Conservation (phyloP, 2,113 vertebrate species). For the Phasianus colchicus region DNA sequence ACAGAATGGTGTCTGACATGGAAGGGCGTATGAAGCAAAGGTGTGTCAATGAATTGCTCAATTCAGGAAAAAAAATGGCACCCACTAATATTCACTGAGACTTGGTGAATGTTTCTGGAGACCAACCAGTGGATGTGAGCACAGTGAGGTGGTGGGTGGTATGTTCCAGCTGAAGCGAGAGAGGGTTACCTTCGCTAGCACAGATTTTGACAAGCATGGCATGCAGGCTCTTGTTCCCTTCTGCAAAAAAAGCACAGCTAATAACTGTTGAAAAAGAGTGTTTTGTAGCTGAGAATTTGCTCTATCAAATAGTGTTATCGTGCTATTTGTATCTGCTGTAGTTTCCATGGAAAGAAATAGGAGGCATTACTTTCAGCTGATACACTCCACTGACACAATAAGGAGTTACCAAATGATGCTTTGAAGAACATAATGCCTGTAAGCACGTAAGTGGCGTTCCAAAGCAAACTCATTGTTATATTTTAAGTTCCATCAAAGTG, state of each 20-base stretch:
- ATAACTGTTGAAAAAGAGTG: neutral
- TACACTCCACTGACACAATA: neutral
- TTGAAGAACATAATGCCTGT: neutral
- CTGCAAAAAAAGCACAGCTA: neutral
- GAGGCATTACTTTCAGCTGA: neutral
- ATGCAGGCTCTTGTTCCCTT: too few species aligned
- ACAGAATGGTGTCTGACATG: neutral
- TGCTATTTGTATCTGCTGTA: neutral
- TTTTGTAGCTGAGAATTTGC: neutral
- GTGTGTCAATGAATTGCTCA: neutral
- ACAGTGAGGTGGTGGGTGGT: neutral
- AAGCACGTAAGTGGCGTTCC: neutral
- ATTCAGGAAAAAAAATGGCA: neutral
- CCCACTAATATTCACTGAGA: neutral
- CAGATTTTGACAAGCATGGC: too few species aligned
- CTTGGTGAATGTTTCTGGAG: neutral
- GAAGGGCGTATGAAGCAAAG: neutral
- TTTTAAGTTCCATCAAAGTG: neutral
- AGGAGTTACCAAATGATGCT: neutral
- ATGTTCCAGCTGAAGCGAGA: neutral
- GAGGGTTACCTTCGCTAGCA: too few species aligned
- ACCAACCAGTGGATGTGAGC: too few species aligned
- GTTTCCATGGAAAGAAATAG: neutral
- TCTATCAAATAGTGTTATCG: neutral
- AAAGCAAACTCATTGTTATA: neutral